phyloP scores from a whole-genome alignment of 2,113 vertebrate species.

The Grammomys dolichurus region DNA sequence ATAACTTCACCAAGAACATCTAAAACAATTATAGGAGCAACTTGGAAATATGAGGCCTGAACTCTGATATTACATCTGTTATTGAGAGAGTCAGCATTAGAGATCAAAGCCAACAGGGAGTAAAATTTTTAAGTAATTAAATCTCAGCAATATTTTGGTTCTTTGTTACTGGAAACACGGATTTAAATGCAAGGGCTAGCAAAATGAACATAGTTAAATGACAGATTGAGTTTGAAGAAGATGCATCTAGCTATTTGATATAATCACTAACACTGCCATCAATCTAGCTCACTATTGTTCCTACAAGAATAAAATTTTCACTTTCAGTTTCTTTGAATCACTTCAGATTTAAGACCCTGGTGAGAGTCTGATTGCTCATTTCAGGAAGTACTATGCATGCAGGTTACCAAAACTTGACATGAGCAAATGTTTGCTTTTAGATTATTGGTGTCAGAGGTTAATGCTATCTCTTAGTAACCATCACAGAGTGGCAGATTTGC shows the following conservation, averaged over 20 bases:
- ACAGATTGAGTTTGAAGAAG: background rate
- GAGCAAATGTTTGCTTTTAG: background rate
- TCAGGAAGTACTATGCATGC: background rate
- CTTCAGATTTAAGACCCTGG: background rate
- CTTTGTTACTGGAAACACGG: background rate
- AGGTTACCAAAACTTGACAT: background rate
- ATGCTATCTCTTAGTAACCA: background rate
- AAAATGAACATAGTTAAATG: background rate
- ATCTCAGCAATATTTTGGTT: background rate
- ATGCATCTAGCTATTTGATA: background rate
- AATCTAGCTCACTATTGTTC: background rate
- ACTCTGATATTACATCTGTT: background rate
- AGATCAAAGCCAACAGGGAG: background rate
- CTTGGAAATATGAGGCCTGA: background rate
- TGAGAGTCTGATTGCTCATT: background rate
- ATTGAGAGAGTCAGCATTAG: background rate
- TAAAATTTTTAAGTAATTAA: background rate
- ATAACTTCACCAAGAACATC: background rate
- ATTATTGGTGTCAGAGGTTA: conserved; percentile 6
- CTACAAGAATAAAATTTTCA: background rate
- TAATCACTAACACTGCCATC: background rate
- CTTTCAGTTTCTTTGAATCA: background rate
- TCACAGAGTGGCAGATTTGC: background rate
- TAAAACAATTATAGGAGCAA: background rate
- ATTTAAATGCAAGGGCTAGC: background rate